phyloP scores from a whole-genome alignment of 2,888 invertebrate genomes.

The Caenorhabditis drosophilae region DNA sequence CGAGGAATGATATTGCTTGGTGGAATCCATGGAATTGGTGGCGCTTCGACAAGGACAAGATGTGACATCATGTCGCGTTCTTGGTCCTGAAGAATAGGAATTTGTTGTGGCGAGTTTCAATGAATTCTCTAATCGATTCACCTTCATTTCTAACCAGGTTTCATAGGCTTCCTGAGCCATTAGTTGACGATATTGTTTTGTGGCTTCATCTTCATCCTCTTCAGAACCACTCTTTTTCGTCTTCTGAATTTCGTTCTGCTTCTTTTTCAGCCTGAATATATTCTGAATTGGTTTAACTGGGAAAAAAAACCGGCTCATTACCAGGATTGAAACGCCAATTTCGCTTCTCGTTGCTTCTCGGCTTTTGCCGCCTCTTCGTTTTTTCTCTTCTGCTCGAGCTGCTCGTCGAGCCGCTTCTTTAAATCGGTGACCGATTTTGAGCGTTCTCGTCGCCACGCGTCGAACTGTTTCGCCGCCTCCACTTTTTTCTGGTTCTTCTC shows the following conservation, averaged over 20 bases:
- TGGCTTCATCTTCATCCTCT: conserved; percentile 12
- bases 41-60: conserved; percentile 21
- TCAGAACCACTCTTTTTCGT: background rate
- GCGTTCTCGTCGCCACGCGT: conserved; percentile 37
- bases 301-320: too few species aligned
- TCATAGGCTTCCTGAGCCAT: conserved; percentile 43
- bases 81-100: too few species aligned
- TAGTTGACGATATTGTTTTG: conserved; percentile 12
- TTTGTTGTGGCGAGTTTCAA: too few species aligned
- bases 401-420: conserved; percentile 12
- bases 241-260: background rate
- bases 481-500: conserved; percentile 56
- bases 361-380: conserved; percentile 6
- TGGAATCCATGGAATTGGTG: conserved; percentile 44
- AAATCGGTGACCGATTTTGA: conserved; percentile 23
- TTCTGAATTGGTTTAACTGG: too few species aligned
- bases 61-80: conserved; percentile 23
- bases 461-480: conserved; percentile 25
- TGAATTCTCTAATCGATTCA: too few species aligned
- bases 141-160: conserved; percentile 45
- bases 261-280: background rate
- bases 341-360: conserved; percentile 30
- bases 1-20: conserved; percentile 42
- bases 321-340: conserved; percentile 39
- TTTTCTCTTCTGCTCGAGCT: conserved; percentile 15